These are phyloP conservation scores for Phymanthus crucifer DNA, from an alignment of 92 coral and sea anemone genomes.

Conservation along the genomic window DNA sequence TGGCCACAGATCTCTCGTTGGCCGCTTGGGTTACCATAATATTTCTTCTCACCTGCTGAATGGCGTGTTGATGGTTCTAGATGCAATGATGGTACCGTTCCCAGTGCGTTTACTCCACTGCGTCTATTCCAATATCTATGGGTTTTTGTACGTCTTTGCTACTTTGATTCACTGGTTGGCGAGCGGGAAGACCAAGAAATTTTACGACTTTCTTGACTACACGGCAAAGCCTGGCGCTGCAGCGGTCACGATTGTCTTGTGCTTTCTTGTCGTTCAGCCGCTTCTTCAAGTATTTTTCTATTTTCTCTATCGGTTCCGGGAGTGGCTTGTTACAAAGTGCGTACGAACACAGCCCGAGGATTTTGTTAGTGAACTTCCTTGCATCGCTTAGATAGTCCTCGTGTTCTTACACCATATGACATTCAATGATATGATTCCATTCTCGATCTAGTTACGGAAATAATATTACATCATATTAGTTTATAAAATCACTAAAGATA, in stretches of 20 bases:
- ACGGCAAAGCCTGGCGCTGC: conserved; percentile 40
- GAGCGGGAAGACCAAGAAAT: conserved; percentile 10
- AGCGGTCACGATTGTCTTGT: conserved; percentile 6
- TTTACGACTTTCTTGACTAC: conserved; percentile 52
- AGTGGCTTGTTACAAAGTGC: conserved; percentile 21
- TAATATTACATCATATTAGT: no score
- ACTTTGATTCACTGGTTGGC: conserved; percentile 39
- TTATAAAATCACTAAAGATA: no score
- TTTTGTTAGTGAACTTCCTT: not conserved
- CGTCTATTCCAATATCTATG: conserved; percentile 43
- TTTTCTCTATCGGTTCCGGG: conserved; percentile 43
- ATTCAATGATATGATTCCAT: no score
- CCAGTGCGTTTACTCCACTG: conserved; percentile 54
- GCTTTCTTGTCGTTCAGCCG: conserved; percentile 41
- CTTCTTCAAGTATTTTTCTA: conserved; percentile 46
- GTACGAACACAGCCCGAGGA: not conserved
- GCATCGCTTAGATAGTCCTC: not conserved
- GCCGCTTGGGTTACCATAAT: conserved; percentile 34
- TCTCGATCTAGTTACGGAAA: no score
- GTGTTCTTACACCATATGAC: no score
- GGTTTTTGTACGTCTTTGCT: conserved; percentile 21
- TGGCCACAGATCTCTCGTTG: not conserved
- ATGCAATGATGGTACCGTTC: conserved; percentile 23
- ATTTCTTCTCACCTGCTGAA: conserved; percentile 45
- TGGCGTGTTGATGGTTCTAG: conserved; percentile 44